Base-by-base conservation (phyloP, 2,888 invertebrate genomes). In the Thecophora atra region DNA sequence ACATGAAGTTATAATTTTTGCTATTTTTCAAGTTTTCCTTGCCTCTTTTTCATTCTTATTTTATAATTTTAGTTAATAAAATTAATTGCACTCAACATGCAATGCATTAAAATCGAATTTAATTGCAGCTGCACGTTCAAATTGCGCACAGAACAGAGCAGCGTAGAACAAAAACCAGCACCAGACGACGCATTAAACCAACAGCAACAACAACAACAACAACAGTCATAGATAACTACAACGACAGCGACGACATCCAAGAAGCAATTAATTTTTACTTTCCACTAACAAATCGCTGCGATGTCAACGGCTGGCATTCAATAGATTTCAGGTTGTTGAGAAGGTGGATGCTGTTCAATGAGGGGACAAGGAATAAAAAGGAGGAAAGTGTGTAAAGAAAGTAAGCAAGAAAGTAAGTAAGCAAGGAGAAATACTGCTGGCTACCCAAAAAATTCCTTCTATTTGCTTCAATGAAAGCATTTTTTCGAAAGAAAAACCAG, bases 31-130 rank as follows among this genome's bases (percentile, higher is more conserved):
- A 8, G 4, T 37, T 37, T 11, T 2, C 37, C 3, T 11, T 37
- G 2, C 37, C 7, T 37, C 37, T 11, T 2, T 37, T 11, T 37
- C 2, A 8, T 37, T 37, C 3, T 37, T 37, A 37, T 37, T 37
- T 47, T 47, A 52, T 70, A 70, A 70, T 70, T 70, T 28, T 52
- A 70, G 62, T 51, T 63, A 63, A 52, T 63, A 52, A 62, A 70
- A 65, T 71, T 66, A 65, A 71, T 71, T 71, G 66, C 58, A 19
- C 19, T 21, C 71, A 71, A 66, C 66, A 66, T 66, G 71, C 65
- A 65, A 66, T 11, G 37, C 44, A 54, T 56, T 63, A 63, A 64
- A 28, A 70, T 26, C 71, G n/a, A 70, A 62, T 58, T 62, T 69
- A 51, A 60, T 69, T 51, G 54, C 71, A 37, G 64, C 70, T 52